These are phyloP conservation scores for Aricia agestis DNA, from an alignment of 1,140 invertebrate genomes.

Conservation along the genomic window DNA sequence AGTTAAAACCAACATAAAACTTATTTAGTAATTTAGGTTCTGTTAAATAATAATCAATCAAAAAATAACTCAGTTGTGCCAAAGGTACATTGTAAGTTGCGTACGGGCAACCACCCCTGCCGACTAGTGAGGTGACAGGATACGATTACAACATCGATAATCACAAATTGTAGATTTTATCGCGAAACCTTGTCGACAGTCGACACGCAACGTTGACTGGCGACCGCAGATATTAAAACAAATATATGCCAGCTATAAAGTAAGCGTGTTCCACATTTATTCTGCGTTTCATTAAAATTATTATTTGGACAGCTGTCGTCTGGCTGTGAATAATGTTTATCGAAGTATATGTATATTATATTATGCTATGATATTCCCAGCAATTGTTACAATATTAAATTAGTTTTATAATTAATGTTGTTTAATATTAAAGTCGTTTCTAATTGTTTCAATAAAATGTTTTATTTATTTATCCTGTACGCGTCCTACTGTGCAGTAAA, in stretches of 20 bases:
- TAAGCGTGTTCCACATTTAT: constrained; percentile 39
- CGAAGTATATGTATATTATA: no score
- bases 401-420: no score
- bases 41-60: neutral
- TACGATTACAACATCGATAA: constrained; percentile 35
- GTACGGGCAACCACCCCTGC: neutral
- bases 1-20: no score
- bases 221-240: constrained; percentile 38
- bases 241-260: constrained; percentile 38
- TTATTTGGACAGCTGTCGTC: constrained; percentile 43
- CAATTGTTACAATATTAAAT: neutral
- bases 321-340: constrained; percentile 27
- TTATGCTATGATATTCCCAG: constrained; percentile 13
- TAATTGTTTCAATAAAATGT: no score
- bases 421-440: no score
- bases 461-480: no score
- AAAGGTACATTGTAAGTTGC: neutral
- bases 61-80: neutral
- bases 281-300: constrained; percentile 29
- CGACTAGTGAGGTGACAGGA: constrained; percentile 29
- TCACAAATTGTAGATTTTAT: constrained; percentile 35
- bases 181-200: constrained; percentile 37
- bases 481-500: no score
- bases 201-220: constrained; percentile 33
- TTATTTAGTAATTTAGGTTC: no score